Conservation (phyloP, 2,113 vertebrate species). For the Hyla sarda region DNA sequence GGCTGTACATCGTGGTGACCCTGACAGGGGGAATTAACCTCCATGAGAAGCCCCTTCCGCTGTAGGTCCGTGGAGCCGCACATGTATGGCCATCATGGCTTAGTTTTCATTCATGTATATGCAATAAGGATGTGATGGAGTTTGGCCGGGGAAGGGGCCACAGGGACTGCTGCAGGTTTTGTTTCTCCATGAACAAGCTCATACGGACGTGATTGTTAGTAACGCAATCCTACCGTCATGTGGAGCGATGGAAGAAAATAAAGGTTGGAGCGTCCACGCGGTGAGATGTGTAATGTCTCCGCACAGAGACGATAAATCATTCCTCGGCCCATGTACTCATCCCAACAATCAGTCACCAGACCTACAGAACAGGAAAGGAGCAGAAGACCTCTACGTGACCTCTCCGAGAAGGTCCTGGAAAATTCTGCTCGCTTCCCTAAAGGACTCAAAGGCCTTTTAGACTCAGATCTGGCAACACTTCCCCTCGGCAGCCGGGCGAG, state of each 20-base stretch:
- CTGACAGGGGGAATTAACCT: background rate
- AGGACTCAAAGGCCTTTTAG: background rate
- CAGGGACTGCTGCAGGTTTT: background rate
- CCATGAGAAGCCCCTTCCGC: background rate
- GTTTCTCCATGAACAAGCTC: slow-evolving; percentile 32
- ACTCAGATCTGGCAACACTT: background rate
- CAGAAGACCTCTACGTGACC: slow-evolving; percentile 22
- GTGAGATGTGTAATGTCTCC: slow-evolving; percentile 26
- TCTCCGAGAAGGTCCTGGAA: slow-evolving; percentile 51
- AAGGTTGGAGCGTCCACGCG: slow-evolving; percentile 2
- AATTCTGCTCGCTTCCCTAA: slow-evolving; percentile 20
- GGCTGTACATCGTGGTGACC: background rate
- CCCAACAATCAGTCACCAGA: slow-evolving; percentile 55
- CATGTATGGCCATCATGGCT: background rate
- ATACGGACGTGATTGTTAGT: background rate
- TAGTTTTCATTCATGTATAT: background rate
- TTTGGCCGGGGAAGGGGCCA: background rate
- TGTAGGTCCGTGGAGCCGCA: background rate
- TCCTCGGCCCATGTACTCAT: slow-evolving; percentile 57
- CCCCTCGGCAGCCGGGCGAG: background rate
- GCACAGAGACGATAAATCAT: slow-evolving; percentile 56
- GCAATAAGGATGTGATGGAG: slow-evolving; percentile 5
- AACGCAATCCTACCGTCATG: background rate
- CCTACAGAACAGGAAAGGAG: slow-evolving; percentile 58
- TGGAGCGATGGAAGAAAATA: slow-evolving; percentile 46